A percentile compares a stretch with the other conserved stretches of the same genome.
Conservation (phyloP, 1,140 invertebrate genomes). For the Coptotermes formosanus region DNA sequence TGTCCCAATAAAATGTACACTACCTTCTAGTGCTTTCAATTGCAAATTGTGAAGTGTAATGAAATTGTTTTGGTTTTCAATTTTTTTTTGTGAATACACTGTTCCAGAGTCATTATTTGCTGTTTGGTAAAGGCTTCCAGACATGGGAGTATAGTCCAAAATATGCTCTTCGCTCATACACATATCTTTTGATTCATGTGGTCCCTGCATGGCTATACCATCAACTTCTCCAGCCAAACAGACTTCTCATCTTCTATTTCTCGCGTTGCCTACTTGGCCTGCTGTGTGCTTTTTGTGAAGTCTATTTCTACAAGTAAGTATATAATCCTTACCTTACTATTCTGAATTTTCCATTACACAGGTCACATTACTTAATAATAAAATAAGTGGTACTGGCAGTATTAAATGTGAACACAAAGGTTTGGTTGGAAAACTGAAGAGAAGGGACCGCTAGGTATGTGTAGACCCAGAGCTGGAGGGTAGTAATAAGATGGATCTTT, state of each 20-base stretch:
- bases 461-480: too few relatives aligned
- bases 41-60: background rate
- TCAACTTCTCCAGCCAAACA: constrained; percentile 71
- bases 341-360: too few relatives aligned
- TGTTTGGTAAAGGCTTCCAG: constrained; percentile 90
- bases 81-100: background rate
- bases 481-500: too few relatives aligned
- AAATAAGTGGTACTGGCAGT: too few relatives aligned
- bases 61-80: background rate
- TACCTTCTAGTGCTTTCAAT: too few relatives aligned
- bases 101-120: constrained; percentile 68
- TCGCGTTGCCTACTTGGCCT: constrained; percentile 80
- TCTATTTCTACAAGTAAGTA: constrained; percentile 91
- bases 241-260: constrained; percentile 88
- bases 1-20: too few relatives aligned
- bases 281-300: constrained; percentile 77
- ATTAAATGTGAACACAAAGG: too few relatives aligned
- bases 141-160: constrained; percentile 99
- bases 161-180: constrained; percentile 92
- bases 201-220: constrained; percentile 80
- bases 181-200: constrained; percentile 85
- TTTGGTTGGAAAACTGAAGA: too few relatives aligned
- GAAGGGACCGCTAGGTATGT: too few relatives aligned
- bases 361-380: too few relatives aligned
- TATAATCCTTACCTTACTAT: background rate